Conservation (phyloP, 2,888 invertebrate genomes). For the Lasioglossum oenotherae region DNA sequence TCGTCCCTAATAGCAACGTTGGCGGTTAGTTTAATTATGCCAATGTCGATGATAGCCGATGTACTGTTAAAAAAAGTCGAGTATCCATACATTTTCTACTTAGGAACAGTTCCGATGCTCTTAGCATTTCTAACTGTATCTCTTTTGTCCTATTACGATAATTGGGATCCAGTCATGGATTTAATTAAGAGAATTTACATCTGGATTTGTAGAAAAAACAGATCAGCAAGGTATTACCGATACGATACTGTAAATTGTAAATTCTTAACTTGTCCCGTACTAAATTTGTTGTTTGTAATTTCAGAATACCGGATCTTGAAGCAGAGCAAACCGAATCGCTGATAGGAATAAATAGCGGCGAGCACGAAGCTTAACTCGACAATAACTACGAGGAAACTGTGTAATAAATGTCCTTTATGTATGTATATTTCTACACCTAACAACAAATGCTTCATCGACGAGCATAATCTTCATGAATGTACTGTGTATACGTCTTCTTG, state of each 20-base stretch:
- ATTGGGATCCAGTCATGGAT: slow-evolving; percentile 91
- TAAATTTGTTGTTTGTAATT: slow-evolving; percentile 74
- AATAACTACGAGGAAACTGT: slow-evolving; percentile 69
- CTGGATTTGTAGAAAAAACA: slow-evolving; percentile 85
- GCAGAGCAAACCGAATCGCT: slow-evolving; percentile 90
- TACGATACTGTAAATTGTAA: background rate
- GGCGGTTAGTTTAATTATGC: slow-evolving; percentile 94
- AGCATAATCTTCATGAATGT: slow-evolving; percentile 50
- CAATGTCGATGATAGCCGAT: slow-evolving; percentile 95
- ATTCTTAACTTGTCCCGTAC: too few relatives aligned
- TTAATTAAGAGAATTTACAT: slow-evolving; percentile 85
- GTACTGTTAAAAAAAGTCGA: slow-evolving; percentile 89
- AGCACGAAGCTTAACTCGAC: slow-evolving; percentile 86
- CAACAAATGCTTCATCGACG: slow-evolving; percentile 56
- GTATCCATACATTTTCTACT: slow-evolving; percentile 89
- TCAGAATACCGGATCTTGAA: slow-evolving; percentile 87
- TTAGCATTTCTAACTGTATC: slow-evolving; percentile 90
- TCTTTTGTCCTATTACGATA: slow-evolving; percentile 90
- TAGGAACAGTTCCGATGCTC: slow-evolving; percentile 92
- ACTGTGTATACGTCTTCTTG: slow-evolving; percentile 51
- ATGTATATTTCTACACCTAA: slow-evolving; percentile 65
- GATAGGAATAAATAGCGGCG: slow-evolving; percentile 87
- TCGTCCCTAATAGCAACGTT: slow-evolving; percentile 95
- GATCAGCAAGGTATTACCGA: slow-evolving; percentile 84
- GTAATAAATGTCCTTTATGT: slow-evolving; percentile 63